Base-by-base conservation (phyloP, 1,140 invertebrate genomes). In the Phthorimaea operculella region DNA sequence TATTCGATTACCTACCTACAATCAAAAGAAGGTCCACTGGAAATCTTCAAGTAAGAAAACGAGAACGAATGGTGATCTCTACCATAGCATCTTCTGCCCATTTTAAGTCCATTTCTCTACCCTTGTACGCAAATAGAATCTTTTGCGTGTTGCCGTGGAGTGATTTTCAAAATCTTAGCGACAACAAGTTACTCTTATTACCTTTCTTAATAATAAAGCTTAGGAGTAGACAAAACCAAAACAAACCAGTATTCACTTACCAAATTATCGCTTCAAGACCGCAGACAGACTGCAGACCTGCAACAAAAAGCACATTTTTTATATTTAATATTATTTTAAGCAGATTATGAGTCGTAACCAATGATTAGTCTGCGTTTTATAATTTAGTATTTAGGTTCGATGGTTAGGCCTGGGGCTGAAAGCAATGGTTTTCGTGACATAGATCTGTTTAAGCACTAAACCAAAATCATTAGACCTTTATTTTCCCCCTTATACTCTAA, bases 331-430 rank as follows among this genome's bases (percentile, higher is more conserved):
- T 66, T 64, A 74, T 66, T 64, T 60, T 59, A 58, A 67, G 61
- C 63, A 59, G 68, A 74, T 69, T 74, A 71, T 66, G 58, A 63
- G 57, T 63, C 63, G 53, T 49, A 69, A 70, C 69, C 71, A 65
- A 72, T 76, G 55, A 80, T 77, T 76, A 73, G 70, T 60, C 68
- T 68, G 67, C 57, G 62, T 76, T 76, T 72, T 63, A 75, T 76
- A 76, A 79, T 83, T 83, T 81, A 69, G 68, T 76, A 78, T 79
- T 76, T 73, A 74, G 66, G 64, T 74, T 76, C 66, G 70, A 73
- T 76, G 72, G 69, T 74, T 70, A 70, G 57, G 68, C 77, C 78
- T 64, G 55, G 57, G 79, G 75, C 78, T 73, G 63, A 50, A 33
- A 50, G 70, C 76, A 77, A 73, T 70, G 64, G 60, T 74, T 72